Percentiles rank a stretch among this genome's conserved stretches.
Conservation (phyloP, 2,888 invertebrate species). For the Aspidiotus rigidus region DNA sequence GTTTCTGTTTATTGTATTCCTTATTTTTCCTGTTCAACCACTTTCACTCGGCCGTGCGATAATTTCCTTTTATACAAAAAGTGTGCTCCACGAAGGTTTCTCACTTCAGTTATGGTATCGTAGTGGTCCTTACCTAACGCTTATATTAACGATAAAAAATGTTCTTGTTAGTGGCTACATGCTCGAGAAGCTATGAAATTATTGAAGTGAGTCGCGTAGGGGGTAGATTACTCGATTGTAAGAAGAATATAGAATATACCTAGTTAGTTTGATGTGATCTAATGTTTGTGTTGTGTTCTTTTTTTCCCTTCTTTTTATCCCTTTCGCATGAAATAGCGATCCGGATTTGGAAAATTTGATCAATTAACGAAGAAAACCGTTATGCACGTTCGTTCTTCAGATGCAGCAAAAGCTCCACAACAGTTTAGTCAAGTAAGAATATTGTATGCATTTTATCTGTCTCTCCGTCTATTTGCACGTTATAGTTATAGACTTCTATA, state of each 20-base stretch:
- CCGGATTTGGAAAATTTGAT: slow-evolving; percentile 67
- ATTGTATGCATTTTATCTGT: too few relatives aligned
- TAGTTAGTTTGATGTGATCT: slow-evolving; percentile 3
- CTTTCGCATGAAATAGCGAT: slow-evolving; percentile 41
- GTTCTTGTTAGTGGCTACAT: too few relatives aligned
- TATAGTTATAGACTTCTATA: too few relatives aligned
- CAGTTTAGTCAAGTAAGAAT: slow-evolving; percentile 32
- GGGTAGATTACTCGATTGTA: too few relatives aligned
- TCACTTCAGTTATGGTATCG: too few relatives aligned
- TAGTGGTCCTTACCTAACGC: too few relatives aligned
- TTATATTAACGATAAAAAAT: too few relatives aligned
- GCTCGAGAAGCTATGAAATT: too few relatives aligned
- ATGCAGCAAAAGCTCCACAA: slow-evolving; percentile 48
- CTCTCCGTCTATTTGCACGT: too few relatives aligned
- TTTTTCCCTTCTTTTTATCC: slow-evolving; percentile 7
- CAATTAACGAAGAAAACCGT: slow-evolving; percentile 58
- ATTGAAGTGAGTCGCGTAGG: too few relatives aligned
- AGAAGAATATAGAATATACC: too few relatives aligned
- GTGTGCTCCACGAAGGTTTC: too few relatives aligned
- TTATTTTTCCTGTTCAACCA: neutral
- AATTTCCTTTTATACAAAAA: neutral
- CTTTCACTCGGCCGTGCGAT: slow-evolving; percentile 2
- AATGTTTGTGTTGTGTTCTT: slow-evolving; percentile 4
- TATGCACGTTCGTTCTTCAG: slow-evolving; percentile 57
- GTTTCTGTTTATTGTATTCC: neutral